Conservation (phyloP, 92 coral and sea anemone species). For the Muricea muricata region DNA sequence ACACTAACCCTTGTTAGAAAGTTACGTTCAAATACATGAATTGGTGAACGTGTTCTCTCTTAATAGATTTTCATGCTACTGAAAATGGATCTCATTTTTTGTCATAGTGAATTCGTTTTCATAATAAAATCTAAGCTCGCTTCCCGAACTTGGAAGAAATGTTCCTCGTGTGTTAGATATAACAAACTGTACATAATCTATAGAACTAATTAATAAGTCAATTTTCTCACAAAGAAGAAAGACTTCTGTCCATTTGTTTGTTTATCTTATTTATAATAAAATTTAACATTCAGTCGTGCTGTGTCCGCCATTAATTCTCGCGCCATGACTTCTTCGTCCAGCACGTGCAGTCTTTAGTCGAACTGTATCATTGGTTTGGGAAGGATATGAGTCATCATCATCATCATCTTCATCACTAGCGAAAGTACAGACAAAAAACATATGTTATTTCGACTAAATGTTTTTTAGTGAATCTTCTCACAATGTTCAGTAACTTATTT, state of each 20-base stretch:
- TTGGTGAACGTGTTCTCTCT: too few species aligned
- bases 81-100: too few species aligned
- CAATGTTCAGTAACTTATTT: too few species aligned
- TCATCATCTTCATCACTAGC: constrained; percentile 8
- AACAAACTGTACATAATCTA: not conserved
- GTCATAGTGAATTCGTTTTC: too few species aligned
- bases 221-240: not conserved
- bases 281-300: constrained; percentile 25
- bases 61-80: too few species aligned
- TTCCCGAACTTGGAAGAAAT: too few species aligned
- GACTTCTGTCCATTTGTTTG: not conserved
- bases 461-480: too few species aligned
- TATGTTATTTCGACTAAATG: not conserved
- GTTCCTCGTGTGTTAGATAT: not conserved
- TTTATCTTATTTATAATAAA: too few species aligned
- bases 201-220: not conserved
- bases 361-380: not conserved
- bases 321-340: constrained; percentile 7
- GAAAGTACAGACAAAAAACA: not conserved
- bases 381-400: constrained; percentile 4
- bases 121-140: too few species aligned
- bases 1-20: too few species aligned
- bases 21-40: too few species aligned
- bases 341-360: constrained; percentile 18
- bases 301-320: constrained; percentile 14